Conservation (phyloP, 2,113 vertebrate genomes). For the Oncorhynchus nerka region DNA sequence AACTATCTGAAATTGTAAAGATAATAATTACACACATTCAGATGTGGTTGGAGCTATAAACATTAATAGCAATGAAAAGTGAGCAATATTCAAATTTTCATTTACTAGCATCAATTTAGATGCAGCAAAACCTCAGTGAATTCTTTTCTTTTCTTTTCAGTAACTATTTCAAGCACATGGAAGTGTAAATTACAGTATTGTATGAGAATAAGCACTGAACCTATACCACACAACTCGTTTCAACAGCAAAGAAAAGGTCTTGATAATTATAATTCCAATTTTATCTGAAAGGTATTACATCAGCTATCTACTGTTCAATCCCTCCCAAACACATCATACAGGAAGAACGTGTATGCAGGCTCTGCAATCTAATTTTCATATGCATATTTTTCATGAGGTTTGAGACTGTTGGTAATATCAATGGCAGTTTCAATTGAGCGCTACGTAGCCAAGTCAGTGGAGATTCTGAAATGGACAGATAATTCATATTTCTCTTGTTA, state of each 20-base stretch:
- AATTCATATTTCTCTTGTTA: neutral
- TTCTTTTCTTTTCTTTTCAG: neutral
- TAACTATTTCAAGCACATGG: neutral
- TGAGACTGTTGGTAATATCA: conserved; percentile 29
- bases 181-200: no score
- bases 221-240: no score
- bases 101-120: no score
- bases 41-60: no score
- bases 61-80: no score
- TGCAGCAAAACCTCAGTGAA: neutral
- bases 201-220: no score
- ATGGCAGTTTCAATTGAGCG: neutral
- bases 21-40: no score
- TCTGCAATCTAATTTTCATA: conserved; percentile 29
- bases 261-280: conserved; percentile 12
- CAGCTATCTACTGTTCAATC: conserved; percentile 40
- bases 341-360: conserved; percentile 36
- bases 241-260: conserved; percentile 5
- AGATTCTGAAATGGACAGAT: neutral
- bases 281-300: conserved; percentile 39
- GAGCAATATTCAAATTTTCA: no score
- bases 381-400: conserved; percentile 60
- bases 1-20: no score
- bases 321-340: conserved; percentile 29
- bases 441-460: no score